These are phyloP conservation scores for Tachina fera DNA, from an alignment of 2,888 invertebrate genomes.

Conservation along the genomic window DNA sequence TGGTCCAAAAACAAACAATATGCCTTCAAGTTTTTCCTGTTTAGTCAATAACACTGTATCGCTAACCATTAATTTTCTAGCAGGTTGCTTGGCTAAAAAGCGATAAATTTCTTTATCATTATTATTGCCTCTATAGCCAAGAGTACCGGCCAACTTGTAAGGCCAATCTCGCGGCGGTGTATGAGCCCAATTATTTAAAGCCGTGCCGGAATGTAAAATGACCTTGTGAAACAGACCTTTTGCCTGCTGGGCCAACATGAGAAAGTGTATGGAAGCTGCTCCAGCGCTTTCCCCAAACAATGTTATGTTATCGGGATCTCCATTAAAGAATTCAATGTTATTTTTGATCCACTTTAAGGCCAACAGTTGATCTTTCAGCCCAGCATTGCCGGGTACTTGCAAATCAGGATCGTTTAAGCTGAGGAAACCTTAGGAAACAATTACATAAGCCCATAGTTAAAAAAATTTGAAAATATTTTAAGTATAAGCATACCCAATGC, in stretches of 20 bases:
- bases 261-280: conserved; percentile 82
- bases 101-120: conserved; percentile 78
- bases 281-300: conserved; percentile 85
- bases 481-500: conserved; percentile 79
- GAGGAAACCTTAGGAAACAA: conserved; percentile 82
- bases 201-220: conserved; percentile 80
- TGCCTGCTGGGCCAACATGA: conserved; percentile 83
- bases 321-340: conserved; percentile 83
- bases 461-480: neutral
- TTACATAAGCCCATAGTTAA: neutral
- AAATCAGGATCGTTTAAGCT: conserved; percentile 83
- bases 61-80: conserved; percentile 70
- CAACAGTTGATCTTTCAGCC: conserved; percentile 84
- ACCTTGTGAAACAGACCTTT: conserved; percentile 82
- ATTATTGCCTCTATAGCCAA: conserved; percentile 80
- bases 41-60: conserved; percentile 76
- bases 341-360: conserved; percentile 84
- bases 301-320: conserved; percentile 84
- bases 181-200: conserved; percentile 78
- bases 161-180: conserved; percentile 76
- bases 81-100: conserved; percentile 73
- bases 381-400: conserved; percentile 84
- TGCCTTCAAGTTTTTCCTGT: conserved; percentile 76
- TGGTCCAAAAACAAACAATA: conserved; percentile 78
- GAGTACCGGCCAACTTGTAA: conserved; percentile 77